These are phyloP conservation scores for Brachyhypopomus gauderio DNA, from an alignment of 2,113 vertebrate species.

Conservation along the genomic window DNA sequence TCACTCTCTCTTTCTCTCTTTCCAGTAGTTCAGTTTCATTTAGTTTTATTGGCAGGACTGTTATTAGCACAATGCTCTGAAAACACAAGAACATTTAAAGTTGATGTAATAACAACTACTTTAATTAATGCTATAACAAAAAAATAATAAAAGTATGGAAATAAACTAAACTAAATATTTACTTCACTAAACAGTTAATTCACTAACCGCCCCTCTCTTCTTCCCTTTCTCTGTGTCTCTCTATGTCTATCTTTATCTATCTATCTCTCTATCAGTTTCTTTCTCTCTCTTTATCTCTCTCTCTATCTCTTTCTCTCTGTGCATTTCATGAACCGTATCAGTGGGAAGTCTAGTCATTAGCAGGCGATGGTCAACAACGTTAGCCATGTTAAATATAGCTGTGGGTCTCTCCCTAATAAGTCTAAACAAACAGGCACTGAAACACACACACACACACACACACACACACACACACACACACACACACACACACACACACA, in stretches of 20 bases:
- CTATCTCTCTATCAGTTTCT: background rate
- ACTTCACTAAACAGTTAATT: too few relatives aligned
- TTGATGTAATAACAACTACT: too few relatives aligned
- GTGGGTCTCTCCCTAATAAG: slow-evolving; percentile 39
- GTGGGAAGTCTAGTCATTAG: slow-evolving; percentile 15
- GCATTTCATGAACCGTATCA: slow-evolving; percentile 13
- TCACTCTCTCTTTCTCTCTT: background rate
- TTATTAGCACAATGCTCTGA: too few relatives aligned
- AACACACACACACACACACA: slow-evolving; percentile 7
- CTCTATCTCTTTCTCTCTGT: background rate
- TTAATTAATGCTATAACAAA: too few relatives aligned
- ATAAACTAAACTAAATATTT: too few relatives aligned
- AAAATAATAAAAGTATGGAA: too few relatives aligned
- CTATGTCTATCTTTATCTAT: background rate
- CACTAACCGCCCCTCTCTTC: too few relatives aligned
- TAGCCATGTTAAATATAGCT: slow-evolving; percentile 41
- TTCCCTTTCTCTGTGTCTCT: background rate
- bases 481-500: too few relatives aligned
- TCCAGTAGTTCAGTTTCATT: background rate
- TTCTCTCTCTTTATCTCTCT: slow-evolving; percentile 6
- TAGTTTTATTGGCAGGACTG: too few relatives aligned
- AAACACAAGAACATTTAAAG: too few relatives aligned
- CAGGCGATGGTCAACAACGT: background rate
- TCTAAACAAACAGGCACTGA: slow-evolving; percentile 35
- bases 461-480: slow-evolving; percentile 11